Percentiles rank a stretch among this genome's conserved stretches.
Evolutionary conservation across 2,888 invertebrate species (phyloP).

Genomic region (Smittia sp.): DNA sequence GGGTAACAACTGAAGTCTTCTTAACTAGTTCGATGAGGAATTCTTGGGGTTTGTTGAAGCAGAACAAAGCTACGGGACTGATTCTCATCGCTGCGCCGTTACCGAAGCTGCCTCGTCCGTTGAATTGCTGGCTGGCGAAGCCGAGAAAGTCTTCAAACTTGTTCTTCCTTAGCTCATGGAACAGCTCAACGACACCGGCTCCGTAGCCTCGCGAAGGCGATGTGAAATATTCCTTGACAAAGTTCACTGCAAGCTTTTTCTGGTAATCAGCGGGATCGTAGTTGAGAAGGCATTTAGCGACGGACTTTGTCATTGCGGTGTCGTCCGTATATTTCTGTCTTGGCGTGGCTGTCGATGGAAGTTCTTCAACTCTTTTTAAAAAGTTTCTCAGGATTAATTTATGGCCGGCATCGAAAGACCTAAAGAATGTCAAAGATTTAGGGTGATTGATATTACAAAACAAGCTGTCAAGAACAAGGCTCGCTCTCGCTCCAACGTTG

Average conservation of each 20-base stretch:
- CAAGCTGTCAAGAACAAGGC: no score
- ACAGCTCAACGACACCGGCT: conserved; percentile 58
- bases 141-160: conserved; percentile 61
- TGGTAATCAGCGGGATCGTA: conserved; percentile 57
- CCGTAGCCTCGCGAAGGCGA: conserved; percentile 68
- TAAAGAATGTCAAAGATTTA: neutral
- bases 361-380: conserved; percentile 59
- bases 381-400: conserved; percentile 58
- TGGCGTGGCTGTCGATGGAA: conserved; percentile 52
- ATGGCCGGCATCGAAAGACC: conserved; percentile 51
- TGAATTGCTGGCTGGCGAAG: conserved; percentile 55
- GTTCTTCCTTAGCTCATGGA: conserved; percentile 56
- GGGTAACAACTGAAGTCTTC: conserved; percentile 61
- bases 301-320: conserved; percentile 65
- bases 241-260: conserved; percentile 61
- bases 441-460: no score
- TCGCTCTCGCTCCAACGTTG: no score
- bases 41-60: conserved; percentile 50
- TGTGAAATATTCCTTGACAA: conserved; percentile 61
- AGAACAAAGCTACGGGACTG: conserved; percentile 64
- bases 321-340: conserved; percentile 65
- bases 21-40: conserved; percentile 55
- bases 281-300: conserved; percentile 62
- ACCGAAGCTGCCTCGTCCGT: conserved; percentile 69
- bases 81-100: conserved; percentile 76